These are phyloP conservation scores for Nebria salina DNA, from an alignment of 2,888 invertebrate genomes.

Conservation along the genomic window DNA sequence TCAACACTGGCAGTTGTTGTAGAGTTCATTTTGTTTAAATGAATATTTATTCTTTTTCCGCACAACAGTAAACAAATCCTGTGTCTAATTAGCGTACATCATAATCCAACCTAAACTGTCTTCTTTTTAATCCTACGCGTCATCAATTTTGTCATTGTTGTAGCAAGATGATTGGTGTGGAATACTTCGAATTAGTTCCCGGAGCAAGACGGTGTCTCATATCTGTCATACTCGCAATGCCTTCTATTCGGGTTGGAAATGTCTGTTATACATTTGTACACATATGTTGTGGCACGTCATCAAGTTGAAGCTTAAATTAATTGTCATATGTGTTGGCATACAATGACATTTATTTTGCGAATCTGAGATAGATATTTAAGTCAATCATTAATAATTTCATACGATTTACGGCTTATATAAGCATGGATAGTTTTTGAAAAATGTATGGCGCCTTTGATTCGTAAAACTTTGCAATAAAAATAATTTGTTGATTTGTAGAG, in stretches of 20 bases:
- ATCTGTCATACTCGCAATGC: neutral
- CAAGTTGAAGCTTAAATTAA: neutral
- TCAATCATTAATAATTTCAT: too few species aligned
- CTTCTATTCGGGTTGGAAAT: neutral
- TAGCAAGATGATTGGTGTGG: neutral
- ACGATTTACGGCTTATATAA: too few species aligned
- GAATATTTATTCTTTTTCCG: neutral
- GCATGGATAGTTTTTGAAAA: too few species aligned
- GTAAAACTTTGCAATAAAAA: too few species aligned
- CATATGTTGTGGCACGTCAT: neutral
- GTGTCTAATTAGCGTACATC: neutral
- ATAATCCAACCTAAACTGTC: neutral
- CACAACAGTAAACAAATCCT: neutral
- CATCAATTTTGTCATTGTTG: neutral
- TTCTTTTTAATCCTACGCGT: neutral
- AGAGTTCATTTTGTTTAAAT: neutral
- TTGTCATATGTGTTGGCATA: neutral
- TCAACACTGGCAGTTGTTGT: neutral
- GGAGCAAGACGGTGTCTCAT: neutral
- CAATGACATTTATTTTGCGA: neutral
- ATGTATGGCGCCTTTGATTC: too few species aligned
- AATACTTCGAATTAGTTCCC: neutral
- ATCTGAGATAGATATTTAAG: neutral
- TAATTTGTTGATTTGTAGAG: too few species aligned
- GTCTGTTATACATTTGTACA: neutral